These are phyloP conservation scores for Apis cerana DNA, from an alignment of 1,140 invertebrate species.

Conservation along the genomic window DNA sequence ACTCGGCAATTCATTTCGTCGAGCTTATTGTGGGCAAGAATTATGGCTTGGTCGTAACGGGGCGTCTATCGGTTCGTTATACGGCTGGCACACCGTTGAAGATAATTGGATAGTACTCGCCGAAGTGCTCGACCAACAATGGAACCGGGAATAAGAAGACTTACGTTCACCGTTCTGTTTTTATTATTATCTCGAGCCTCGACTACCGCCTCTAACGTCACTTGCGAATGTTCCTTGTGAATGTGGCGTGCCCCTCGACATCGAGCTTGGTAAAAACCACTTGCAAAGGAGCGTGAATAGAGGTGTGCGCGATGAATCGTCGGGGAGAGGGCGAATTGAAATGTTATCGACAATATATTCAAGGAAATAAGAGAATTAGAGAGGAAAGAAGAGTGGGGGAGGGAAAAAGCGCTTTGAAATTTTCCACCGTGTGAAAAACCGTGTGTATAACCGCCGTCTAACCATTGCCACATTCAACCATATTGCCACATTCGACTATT, in stretches of 20 bases:
- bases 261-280: neutral
- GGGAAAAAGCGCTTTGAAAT: neutral
- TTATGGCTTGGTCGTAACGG: constrained; percentile 60
- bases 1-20: constrained; percentile 58
- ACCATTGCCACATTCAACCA: too few species aligned
- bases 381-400: too few species aligned
- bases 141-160: constrained; percentile 44
- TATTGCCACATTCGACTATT: neutral
- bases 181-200: constrained; percentile 31
- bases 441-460: neutral
- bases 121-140: constrained; percentile 64
- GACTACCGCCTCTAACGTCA: neutral
- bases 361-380: neutral
- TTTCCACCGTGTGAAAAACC: constrained; percentile 31
- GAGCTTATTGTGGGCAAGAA: constrained; percentile 56
- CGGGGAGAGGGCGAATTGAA: constrained; percentile 20
- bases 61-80: constrained; percentile 63
- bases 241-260: neutral
- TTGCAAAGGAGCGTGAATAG: neutral
- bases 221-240: neutral
- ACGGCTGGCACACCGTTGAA: constrained; percentile 33
- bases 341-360: constrained; percentile 15
- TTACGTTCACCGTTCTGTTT: constrained; percentile 33
- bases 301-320: neutral
- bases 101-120: constrained; percentile 61